Conservation (phyloP, 2,113 vertebrate species). For the Malurus cyaneus region DNA sequence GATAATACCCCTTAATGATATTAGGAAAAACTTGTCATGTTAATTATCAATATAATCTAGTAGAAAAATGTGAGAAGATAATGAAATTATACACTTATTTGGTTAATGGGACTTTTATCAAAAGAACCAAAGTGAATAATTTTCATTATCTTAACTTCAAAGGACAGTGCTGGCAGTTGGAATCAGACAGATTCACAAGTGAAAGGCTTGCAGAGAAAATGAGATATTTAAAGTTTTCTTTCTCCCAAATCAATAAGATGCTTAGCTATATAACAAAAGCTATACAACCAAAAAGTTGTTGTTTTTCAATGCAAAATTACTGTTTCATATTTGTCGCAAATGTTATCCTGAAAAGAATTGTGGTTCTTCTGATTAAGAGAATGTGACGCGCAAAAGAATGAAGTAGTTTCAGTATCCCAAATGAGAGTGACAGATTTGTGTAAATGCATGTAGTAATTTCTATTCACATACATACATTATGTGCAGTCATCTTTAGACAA, state of each 20-base stretch:
- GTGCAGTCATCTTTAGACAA: neutral
- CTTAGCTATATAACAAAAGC: neutral
- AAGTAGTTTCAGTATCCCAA: neutral
- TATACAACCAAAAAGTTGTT: neutral
- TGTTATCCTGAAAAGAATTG: neutral
- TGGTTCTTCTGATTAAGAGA: neutral
- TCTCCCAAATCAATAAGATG: neutral
- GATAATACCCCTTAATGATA: neutral
- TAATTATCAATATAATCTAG: constrained; percentile 17
- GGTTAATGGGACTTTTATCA: neutral
- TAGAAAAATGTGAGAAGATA: neutral
- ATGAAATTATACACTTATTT: neutral
- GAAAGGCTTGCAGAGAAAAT: neutral
- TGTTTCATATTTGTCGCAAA: neutral
- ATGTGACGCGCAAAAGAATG: neutral
- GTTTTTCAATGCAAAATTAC: neutral
- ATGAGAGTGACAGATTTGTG: neutral
- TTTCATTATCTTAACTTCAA: constrained; percentile 1
- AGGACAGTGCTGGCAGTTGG: neutral
- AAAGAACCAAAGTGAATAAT: neutral
- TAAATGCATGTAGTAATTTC: neutral
- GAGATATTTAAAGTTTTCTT: neutral
- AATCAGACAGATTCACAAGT: neutral
- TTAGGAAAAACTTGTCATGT: neutral
- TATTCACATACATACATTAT: neutral